Percentiles rank a stretch among this genome's conserved stretches.
These are phyloP conservation scores for Beroe forskalii DNA, from an alignment of 37 sponge, comb jelly and placozoan genomes.

Conservation along the genomic window DNA sequence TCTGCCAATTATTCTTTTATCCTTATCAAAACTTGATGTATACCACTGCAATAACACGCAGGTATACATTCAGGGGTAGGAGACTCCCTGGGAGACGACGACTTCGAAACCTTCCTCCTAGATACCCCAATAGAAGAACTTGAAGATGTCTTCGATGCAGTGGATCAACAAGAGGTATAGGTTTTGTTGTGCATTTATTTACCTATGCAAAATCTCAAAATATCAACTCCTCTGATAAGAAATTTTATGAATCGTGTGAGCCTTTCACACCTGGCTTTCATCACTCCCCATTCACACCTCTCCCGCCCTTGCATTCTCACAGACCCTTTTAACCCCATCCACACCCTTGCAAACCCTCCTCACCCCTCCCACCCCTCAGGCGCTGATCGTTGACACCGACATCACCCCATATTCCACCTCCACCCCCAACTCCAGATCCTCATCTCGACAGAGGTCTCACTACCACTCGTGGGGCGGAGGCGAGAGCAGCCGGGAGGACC, in stretches of 20 bases:
- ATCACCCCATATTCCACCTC: neutral
- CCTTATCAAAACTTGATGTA: no score
- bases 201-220: no score
- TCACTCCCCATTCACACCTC: no score
- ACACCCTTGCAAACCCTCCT: no score
- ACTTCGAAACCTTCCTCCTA: neutral
- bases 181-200: no score
- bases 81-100: slow-evolving; percentile 11
- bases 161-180: neutral
- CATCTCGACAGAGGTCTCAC: neutral
- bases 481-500: neutral
- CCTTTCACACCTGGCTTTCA: no score
- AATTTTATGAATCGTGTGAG: no score
- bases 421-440: neutral
- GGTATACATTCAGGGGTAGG: slow-evolving; percentile 62
- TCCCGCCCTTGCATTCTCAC: no score
- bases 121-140: neutral
- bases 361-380: no score
- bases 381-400: neutral
- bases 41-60: slow-evolving; percentile 2
- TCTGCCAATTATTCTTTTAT: no score
- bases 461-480: neutral
- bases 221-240: no score
- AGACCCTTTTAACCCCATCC: no score
- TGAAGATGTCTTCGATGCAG: slow-evolving; percentile 9